Base-by-base conservation (phyloP, 2,888 invertebrate genomes). In the Hydriomena furcata region DNA sequence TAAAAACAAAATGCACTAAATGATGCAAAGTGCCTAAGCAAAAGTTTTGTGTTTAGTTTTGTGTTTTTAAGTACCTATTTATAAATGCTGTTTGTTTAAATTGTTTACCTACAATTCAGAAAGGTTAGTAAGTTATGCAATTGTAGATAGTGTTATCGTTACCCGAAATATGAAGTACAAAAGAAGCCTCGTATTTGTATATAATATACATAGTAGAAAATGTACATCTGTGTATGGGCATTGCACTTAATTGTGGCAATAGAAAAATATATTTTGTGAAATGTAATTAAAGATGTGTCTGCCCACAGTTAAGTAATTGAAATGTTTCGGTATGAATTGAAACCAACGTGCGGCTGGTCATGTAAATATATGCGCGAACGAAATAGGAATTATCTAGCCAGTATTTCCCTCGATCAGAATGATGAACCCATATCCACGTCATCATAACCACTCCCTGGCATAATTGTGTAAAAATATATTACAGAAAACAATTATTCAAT, bases 151-250 rank as follows among this genome's bases (percentile, higher is more conserved):
- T 58, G 54, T 53, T 50, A 53, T 52, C 23, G 55, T 61, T 61
- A 61, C 61, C 59, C 52, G 30, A 59, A 68, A 60, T 63, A 59
- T 61, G 56, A 68, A 71, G 71, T 72, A 72, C 72, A 72, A 72
- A 71, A 61, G 53, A 46, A 61, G 63, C 59, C 62, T 58, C 52
- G 21, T 65, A 60, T 62, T 55, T 58, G 61, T 61, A 57, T 58
- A 42, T 44, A 58, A n/a, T 53, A 50, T 45, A 50, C 46, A 51
- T 61, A 65, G 63, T 66, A 60, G 56, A 58, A 63, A 55, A 59
- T 55, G 55, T 56, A 60, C 34, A 58, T 54, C 56, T 56, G 47
- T 52, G 61, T 60, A 56, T 56, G 58, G 45, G 44, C 52, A 56
- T 58, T 58, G 48, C 52, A 51, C 51, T 47, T 60, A 51, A 53